These are phyloP conservation scores for Trissonchulus latispiculum DNA, from an alignment of 2,888 invertebrate species.

Conservation along the genomic window DNA sequence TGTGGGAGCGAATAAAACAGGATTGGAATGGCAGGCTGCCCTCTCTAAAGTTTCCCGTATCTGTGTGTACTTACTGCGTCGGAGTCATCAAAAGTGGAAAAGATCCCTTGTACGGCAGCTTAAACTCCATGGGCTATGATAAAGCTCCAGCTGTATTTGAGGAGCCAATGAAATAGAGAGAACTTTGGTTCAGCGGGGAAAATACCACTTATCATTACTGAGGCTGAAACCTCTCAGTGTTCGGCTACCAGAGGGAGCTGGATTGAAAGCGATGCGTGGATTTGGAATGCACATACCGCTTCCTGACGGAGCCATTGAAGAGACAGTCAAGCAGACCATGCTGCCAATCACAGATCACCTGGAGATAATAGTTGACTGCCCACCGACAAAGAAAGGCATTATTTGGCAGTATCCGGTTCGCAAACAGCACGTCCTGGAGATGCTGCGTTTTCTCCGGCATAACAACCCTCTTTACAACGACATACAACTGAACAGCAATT, in stretches of 20 bases:
- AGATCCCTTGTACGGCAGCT: neutral
- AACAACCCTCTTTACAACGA: too few relatives aligned
- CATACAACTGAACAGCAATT: too few relatives aligned
- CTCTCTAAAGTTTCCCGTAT: neutral
- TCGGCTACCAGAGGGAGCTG: neutral
- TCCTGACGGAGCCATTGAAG: too few relatives aligned
- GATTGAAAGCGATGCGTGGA: neutral
- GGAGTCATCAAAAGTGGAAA: neutral
- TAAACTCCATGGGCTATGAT: neutral
- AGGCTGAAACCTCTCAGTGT: too few relatives aligned
- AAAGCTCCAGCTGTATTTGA: neutral
- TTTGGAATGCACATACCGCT: neutral
- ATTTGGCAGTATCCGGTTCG: too few relatives aligned
- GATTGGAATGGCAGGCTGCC: too few relatives aligned
- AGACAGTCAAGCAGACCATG: neutral
- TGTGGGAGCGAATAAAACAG: too few relatives aligned
- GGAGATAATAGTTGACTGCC: too few relatives aligned
- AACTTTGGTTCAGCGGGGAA: neutral
- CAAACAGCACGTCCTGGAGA: neutral
- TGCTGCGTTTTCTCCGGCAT: too few relatives aligned
- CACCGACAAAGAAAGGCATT: too few relatives aligned
- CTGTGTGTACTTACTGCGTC: neutral
- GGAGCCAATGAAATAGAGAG: neutral
- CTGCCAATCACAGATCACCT: neutral
- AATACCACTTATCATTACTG: too few relatives aligned